Percentiles rank a stretch among this genome's conserved stretches.
Evolutionary conservation across 2,113 vertebrate genomes (phyloP).

Genomic region (Protomyctophum bolini): DNA sequence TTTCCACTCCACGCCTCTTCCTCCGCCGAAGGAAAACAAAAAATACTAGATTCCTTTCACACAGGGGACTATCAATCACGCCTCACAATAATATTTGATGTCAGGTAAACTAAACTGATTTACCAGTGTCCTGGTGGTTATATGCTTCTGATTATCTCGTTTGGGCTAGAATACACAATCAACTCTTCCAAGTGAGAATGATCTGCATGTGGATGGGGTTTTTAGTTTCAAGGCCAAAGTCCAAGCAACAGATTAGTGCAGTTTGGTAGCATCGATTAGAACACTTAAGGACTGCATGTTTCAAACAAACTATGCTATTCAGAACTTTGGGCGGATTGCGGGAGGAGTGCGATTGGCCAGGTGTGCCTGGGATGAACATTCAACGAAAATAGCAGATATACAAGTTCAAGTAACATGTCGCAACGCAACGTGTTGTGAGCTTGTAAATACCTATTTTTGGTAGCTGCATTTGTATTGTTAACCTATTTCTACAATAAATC

Average conservation of each 20-base stretch:
- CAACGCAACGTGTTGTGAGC: no score
- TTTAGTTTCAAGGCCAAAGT: conserved; percentile 32
- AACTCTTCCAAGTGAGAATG: conserved; percentile 12
- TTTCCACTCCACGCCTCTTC: background rate
- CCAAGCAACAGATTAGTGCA: conserved; percentile 20
- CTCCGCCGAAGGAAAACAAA: conserved; percentile 7
- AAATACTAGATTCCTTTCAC: background rate
- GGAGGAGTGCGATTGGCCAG: no score
- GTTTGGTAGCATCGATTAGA: no score
- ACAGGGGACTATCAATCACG: background rate
- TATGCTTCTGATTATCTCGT: background rate
- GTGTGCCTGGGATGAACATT: no score
- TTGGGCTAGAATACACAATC: conserved; percentile 10
- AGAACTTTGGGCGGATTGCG: no score
- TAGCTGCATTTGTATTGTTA: no score
- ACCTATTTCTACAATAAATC: no score
- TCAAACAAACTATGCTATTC: no score
- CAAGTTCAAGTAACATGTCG: no score
- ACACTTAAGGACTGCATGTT: no score
- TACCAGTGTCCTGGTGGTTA: background rate
- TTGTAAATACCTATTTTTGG: no score
- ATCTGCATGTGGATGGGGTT: conserved; percentile 53
- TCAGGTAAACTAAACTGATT: background rate
- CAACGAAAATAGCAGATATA: no score
- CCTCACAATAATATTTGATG: background rate